Evolutionary conservation across 2,113 vertebrate species (phyloP), one percentile per base, ranked within the genome.

Genomic region (Cyphomyrus discorhynchus): DNA sequence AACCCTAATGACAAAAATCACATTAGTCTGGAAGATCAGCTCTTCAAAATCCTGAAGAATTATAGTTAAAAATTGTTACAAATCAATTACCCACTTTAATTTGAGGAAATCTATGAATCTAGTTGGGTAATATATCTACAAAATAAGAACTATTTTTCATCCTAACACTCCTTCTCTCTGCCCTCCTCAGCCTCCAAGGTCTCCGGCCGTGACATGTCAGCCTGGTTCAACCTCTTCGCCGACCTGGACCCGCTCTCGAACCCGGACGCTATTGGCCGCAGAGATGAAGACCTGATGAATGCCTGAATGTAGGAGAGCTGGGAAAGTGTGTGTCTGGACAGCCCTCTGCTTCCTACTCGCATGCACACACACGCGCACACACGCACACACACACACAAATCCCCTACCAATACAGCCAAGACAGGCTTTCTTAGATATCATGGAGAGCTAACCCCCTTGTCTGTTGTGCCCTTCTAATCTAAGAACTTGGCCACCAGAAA

Each of bases 231-330:
- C 92, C 94, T 97, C 53, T 97, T 96, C 88, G 96, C 96, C 89
- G 96, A 97, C 93, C 93, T 97, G 89, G 95, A 97, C 93, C 96
- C 97, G 1, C 96, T 98, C 87, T 97, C 94, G 83, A 97, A 98
- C 93, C 96, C 96, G 11, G 96, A 97, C 84, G 94, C 96, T 86
- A 96, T 96, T 0, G 96, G 96, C 91, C 96, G 96, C 77, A 96
- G 95, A 0, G 96, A 94, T 11, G 95, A 97, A 10, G 94, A 97
- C 91, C 94, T 97, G 86, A 95, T 97, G 47, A 95, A 96, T 49
- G 95, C 96, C 91, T 97, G 93, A 97, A 87, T 15, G 11, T 3
- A 31, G 39, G 87, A 46, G 15, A 87, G 52, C 86, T 42, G 53
- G 86, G 17, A 53, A 5, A 83, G 52, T 89, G 89, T 89, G 27